phyloP scores from a whole-genome alignment of 37 sponge, comb jelly and placozoan species.

The Aplysina aerophoba region DNA sequence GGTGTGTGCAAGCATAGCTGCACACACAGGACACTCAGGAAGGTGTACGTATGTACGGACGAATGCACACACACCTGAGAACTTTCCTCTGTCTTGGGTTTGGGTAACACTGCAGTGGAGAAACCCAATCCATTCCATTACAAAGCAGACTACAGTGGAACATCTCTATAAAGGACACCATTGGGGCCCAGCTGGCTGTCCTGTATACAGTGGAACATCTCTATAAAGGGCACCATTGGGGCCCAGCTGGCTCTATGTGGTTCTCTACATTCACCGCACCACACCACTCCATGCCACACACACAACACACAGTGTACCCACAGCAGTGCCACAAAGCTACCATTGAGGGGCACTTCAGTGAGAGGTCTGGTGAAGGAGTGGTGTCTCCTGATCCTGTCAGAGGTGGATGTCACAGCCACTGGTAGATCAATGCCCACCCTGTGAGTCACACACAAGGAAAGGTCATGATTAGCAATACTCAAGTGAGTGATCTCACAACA shows the following conservation, averaged over 20 bases:
- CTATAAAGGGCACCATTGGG: background rate
- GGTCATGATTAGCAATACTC: too few relatives aligned
- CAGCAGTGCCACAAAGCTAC: background rate
- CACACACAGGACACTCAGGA: constrained; percentile 17
- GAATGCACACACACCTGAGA: constrained; percentile 6
- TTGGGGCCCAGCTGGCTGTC: too few relatives aligned
- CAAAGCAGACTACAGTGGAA: background rate
- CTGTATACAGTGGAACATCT: background rate
- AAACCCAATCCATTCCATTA: background rate
- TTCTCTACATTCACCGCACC: background rate
- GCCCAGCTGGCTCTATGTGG: too few relatives aligned
- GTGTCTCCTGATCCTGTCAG: constrained; percentile 21
- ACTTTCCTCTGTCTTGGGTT: background rate
- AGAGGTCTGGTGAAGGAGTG: background rate
- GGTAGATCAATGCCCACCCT: constrained; percentile 21
- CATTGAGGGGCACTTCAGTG: constrained; percentile 5
- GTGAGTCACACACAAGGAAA: background rate
- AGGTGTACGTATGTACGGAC: constrained; percentile 4
- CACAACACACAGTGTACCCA: too few relatives aligned
- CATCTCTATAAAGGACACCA: background rate
- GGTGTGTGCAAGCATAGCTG: background rate
- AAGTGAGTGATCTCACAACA: too few relatives aligned
- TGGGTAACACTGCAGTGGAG: background rate
- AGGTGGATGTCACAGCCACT: constrained; percentile 8
- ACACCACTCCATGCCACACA: constrained; percentile 6